Conservation (phyloP, 2,797 vertebrate species). For the Myotis pilosus region DNA sequence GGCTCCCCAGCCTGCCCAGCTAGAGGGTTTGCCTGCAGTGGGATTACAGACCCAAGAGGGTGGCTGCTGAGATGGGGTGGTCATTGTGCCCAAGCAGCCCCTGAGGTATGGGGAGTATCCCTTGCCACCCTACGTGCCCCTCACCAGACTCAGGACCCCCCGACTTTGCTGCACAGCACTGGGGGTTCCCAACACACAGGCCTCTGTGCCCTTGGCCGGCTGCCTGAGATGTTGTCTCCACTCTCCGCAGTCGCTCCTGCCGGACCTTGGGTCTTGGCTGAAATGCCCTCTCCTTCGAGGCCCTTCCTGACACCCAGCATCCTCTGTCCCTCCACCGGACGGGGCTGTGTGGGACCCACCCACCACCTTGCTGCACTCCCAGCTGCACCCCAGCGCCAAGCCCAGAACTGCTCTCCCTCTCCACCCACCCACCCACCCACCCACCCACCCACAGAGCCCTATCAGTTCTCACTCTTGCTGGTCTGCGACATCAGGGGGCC, state of each 20-base stretch:
- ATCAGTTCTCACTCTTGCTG: neutral
- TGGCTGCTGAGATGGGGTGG: too few species aligned
- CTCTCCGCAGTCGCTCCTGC: neutral
- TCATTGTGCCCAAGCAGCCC: neutral
- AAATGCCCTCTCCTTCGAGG: neutral
- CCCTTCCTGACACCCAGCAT: neutral
- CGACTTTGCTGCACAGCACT: neutral
- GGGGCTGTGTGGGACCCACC: neutral
- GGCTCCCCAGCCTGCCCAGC: neutral
- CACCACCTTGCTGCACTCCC: neutral
- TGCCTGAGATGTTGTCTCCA: neutral
- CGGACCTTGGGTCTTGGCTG: neutral
- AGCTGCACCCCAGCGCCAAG: neutral
- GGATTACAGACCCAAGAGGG: neutral
- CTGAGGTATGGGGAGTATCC: too few species aligned
- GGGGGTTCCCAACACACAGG: neutral
- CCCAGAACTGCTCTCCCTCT: neutral
- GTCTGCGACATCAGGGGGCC: neutral
- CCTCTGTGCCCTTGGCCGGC: neutral
- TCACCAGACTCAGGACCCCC: neutral
- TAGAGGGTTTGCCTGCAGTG: neutral
- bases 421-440: neutral
- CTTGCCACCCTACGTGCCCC: rapidly evolving
- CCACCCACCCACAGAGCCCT: neutral
- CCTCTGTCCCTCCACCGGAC: neutral